Evolutionary conservation across 2,113 vertebrate genomes (phyloP).

Genomic region (Crotalus horridus): DNA sequence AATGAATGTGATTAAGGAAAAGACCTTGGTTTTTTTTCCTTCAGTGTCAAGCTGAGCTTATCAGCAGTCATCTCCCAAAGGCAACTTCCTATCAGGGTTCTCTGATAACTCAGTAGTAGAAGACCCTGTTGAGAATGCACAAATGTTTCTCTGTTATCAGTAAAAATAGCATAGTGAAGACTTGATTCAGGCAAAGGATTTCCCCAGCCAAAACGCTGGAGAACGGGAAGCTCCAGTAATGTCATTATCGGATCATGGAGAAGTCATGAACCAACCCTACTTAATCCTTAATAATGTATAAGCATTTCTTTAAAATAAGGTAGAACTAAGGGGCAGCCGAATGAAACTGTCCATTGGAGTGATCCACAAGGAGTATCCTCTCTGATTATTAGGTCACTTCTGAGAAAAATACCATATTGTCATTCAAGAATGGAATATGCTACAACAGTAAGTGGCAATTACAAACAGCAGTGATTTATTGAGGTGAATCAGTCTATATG

Average conservation of each 20-base stretch:
- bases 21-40: background rate
- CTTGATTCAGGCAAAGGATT: background rate
- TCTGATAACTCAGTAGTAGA: background rate
- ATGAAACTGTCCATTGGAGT: background rate
- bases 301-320: background rate
- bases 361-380: background rate
- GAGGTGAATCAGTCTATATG: background rate
- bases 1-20: background rate
- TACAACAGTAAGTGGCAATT: background rate
- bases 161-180: background rate
- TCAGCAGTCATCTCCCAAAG: background rate
- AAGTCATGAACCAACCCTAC: background rate
- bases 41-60: background rate
- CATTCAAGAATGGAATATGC: background rate
- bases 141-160: background rate
- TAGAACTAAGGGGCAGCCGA: background rate
- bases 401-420: background rate
- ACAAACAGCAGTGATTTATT: background rate
- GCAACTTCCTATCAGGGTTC: background rate
- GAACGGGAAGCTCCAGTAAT: background rate
- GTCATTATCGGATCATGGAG: background rate
- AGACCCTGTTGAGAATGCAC: background rate
- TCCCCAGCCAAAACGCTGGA: background rate
- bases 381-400: background rate
- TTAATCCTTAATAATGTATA: background rate